A percentile compares a stretch with the other conserved stretches of the same genome.
Conservation (phyloP, 2,797 vertebrate species). For the Lerista edwardsae region DNA sequence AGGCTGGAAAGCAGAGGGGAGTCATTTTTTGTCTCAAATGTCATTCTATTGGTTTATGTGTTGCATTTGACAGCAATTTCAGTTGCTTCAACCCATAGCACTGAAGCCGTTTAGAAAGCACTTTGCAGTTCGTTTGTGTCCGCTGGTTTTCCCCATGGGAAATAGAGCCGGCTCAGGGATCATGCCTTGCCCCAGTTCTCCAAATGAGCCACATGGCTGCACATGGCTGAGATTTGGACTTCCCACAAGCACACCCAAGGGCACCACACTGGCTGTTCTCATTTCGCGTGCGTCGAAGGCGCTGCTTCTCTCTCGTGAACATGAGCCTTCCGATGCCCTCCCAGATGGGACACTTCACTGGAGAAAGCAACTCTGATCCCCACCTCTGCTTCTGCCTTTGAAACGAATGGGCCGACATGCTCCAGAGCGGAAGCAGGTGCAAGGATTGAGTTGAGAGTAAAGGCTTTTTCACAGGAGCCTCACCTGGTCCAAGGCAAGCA, state of each 20-base stretch:
- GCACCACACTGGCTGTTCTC: background rate
- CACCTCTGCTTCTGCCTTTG: background rate
- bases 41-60: background rate
- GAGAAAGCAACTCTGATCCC: background rate
- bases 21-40: background rate
- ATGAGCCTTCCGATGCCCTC: background rate
- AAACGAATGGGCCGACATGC: background rate
- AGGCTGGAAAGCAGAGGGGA: background rate
- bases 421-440: background rate
- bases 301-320: background rate
- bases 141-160: too few species aligned
- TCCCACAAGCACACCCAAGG: background rate
- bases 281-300: background rate
- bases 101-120: background rate
- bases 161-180: background rate
- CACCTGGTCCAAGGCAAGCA: background rate
- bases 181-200: too few species aligned
- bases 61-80: background rate
- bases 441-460: too few species aligned
- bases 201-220: too few species aligned
- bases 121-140: background rate
- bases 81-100: background rate
- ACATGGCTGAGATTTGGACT: background rate
- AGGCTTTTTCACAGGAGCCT: background rate
- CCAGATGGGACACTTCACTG: background rate